These are phyloP conservation scores for Acromyrmex heyeri DNA, from an alignment of 1,140 invertebrate species.

Conservation along the genomic window DNA sequence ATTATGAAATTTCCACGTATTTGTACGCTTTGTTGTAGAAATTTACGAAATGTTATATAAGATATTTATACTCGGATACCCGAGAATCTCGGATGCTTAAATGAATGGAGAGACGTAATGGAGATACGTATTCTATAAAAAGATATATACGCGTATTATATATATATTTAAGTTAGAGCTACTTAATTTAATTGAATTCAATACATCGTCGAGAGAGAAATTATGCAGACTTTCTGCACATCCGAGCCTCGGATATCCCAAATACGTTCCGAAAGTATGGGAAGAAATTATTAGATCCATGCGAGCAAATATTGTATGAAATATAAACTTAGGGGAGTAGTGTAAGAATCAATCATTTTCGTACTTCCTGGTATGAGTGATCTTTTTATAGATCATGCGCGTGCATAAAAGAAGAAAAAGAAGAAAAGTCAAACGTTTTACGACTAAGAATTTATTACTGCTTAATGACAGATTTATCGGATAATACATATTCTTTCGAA, in stretches of 20 bases:
- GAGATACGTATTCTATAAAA: neutral
- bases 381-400: conserved; percentile 34
- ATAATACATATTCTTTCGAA: neutral
- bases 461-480: conserved; percentile 20
- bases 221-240: neutral
- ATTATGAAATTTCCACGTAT: conserved; percentile 24
- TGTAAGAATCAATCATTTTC: conserved; percentile 47
- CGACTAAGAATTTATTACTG: neutral
- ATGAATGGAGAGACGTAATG: neutral
- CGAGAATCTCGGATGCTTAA: conserved; percentile 13
- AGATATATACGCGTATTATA: neutral
- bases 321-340: conserved; percentile 38
- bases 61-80: conserved; percentile 42
- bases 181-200: neutral
- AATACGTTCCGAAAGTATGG: conserved; percentile 27
- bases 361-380: conserved; percentile 15
- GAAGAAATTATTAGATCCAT: conserved; percentile 25
- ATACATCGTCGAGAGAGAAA: neutral
- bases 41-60: conserved; percentile 38
- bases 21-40: conserved; percentile 16
- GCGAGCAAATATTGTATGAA: conserved; percentile 30
- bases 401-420: neutral
- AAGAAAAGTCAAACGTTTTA: neutral
- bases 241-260: conserved; percentile 24
- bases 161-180: conserved; percentile 4